Conservation (phyloP, 2,888 invertebrate genomes). For the Rhingia rostrata region DNA sequence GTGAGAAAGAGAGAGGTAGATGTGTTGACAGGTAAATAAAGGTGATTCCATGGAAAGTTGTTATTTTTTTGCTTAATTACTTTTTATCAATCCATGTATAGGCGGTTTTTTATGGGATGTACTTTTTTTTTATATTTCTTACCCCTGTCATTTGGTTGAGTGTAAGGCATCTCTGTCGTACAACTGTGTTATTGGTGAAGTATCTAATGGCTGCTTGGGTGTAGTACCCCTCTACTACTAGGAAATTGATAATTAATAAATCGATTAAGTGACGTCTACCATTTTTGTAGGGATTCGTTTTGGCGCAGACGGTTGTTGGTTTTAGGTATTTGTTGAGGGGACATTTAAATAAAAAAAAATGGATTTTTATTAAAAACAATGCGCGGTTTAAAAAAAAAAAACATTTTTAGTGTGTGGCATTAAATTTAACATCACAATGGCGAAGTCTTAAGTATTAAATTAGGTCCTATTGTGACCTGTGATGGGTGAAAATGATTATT, state of each 20-base stretch:
- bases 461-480: no score
- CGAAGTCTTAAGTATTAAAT: no score
- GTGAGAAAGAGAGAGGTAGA: slow-evolving; percentile 34
- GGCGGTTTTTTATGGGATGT: slow-evolving; percentile 48
- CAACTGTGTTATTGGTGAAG: slow-evolving; percentile 14
- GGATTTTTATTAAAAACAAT: no score
- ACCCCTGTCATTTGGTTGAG: slow-evolving; percentile 11
- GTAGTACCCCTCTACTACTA: slow-evolving; percentile 22
- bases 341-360: no score
- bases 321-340: not conserved
- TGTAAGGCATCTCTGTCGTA: slow-evolving; percentile 53
- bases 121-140: slow-evolving; percentile 23
- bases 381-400: no score
- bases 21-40: slow-evolving; percentile 30
- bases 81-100: slow-evolving; percentile 33
- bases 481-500: no score
- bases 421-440: no score
- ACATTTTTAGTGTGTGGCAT: no score
- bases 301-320: not conserved
- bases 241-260: slow-evolving; percentile 53
- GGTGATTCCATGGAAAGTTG: not conserved
- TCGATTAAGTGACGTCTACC: slow-evolving; percentile 62
- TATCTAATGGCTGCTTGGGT: slow-evolving; percentile 51
- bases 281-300: slow-evolving; percentile 39
- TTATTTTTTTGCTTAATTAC: slow-evolving; percentile 27